Evolutionary conservation across 2,797 vertebrate genomes (phyloP).

Genomic region (Protosalanx chinensis): DNA sequence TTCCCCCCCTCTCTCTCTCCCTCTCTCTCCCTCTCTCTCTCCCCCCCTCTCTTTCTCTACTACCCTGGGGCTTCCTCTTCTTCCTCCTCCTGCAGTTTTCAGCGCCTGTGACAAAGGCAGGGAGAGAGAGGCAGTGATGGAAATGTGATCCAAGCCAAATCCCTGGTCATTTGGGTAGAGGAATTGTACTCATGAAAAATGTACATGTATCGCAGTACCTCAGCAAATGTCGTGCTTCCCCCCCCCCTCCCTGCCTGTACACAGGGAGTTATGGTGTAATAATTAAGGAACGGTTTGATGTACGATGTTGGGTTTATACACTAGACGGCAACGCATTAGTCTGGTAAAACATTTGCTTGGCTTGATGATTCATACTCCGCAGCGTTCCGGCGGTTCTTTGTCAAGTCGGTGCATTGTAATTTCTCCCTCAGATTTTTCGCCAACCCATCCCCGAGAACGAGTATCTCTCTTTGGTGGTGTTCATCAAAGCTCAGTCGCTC

Average conservation of each 20-base stretch:
- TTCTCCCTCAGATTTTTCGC: constrained; percentile 23
- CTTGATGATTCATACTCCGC: constrained; percentile 60
- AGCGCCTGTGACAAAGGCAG: constrained; percentile 45
- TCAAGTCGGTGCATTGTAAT: constrained; percentile 50
- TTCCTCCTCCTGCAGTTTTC: constrained; percentile 41
- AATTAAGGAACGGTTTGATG: constrained; percentile 41
- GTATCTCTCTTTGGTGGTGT: constrained; percentile 55
- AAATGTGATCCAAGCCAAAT: constrained; percentile 42
- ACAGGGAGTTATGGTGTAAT: constrained; percentile 26
- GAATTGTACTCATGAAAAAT: constrained; percentile 43
- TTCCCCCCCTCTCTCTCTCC: no score
- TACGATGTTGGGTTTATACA: constrained; percentile 32
- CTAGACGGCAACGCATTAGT: constrained; percentile 44
- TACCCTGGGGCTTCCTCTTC: constrained; percentile 51
- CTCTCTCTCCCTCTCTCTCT: background rate
- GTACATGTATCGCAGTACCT: constrained; percentile 22
- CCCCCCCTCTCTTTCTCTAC: constrained; percentile 2
- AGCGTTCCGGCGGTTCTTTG: constrained; percentile 47
- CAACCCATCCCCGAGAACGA: constrained; percentile 11
- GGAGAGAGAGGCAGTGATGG: constrained; percentile 43
- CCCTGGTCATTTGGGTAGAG: background rate
- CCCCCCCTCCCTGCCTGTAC: constrained; percentile 5
- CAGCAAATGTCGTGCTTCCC: constrained; percentile 13
- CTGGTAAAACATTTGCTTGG: constrained; percentile 58
- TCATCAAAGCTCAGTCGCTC: constrained; percentile 62